A percentile compares a stretch with the other conserved stretches of the same genome.
Conservation (phyloP, 2,113 vertebrate species). For the Microtus montanus region DNA sequence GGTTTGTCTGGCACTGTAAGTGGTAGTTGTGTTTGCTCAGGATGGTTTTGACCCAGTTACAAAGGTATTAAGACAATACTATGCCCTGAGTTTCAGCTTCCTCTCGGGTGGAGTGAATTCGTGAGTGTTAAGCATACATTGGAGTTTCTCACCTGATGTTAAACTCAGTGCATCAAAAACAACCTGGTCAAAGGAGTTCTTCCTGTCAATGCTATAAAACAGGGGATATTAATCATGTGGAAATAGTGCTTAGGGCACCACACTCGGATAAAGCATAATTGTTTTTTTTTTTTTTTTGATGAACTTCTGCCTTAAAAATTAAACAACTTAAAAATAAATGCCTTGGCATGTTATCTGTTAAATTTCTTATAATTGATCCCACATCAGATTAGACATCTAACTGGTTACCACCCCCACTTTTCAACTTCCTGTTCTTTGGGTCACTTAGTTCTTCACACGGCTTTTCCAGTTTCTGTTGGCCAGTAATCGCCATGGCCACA, state of each 20-base stretch:
- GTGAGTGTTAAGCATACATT: conserved; percentile 64
- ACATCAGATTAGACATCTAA: background rate
- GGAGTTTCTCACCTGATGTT: conserved; percentile 65
- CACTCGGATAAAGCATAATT: background rate
- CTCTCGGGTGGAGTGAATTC: conserved; percentile 50
- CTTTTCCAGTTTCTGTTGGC: background rate
- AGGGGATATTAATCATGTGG: conserved; percentile 43
- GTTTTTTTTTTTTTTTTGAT: background rate
- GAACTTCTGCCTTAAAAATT: conserved; percentile 3
- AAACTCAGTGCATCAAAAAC: conserved; percentile 61
- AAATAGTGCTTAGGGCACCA: conserved; percentile 43
- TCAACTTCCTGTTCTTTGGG: background rate
- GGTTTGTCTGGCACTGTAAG: conserved; percentile 51
- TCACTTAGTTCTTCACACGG: background rate
- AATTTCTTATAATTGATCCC: background rate
- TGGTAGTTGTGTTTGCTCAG: conserved; percentile 75
- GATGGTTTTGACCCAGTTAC: conserved; percentile 57
- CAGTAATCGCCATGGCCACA: background rate
- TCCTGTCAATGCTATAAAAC: conserved; percentile 58
- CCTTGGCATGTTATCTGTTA: background rate
- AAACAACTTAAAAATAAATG: conserved; percentile 3
- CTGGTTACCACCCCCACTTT: background rate
- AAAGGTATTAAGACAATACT: conserved; percentile 36
- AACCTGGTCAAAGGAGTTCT: conserved; percentile 40
- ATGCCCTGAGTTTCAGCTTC: background rate